These are phyloP conservation scores for Corydoras maculifer DNA, from an alignment of 2,113 vertebrate species.

Conservation along the genomic window DNA sequence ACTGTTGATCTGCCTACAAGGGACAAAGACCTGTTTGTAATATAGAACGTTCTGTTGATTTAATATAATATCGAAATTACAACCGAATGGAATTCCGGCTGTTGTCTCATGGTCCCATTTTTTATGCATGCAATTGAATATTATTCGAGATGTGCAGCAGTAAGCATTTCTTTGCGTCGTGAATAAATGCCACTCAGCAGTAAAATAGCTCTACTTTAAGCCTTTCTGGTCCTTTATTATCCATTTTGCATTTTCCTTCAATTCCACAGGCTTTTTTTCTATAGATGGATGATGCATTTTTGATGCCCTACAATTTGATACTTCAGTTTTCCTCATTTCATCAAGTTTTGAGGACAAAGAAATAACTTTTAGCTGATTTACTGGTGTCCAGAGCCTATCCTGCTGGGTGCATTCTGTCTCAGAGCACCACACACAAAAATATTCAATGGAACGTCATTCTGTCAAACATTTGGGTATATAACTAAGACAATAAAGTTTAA, in stretches of 20 bases:
- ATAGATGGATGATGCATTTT: no score
- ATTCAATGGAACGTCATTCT: no score
- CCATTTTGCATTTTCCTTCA: slow-evolving; percentile 6
- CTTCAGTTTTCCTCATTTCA: no score
- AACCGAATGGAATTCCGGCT: slow-evolving; percentile 61
- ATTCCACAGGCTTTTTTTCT: background rate
- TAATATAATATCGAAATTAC: slow-evolving; percentile 70
- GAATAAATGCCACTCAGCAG: slow-evolving; percentile 52
- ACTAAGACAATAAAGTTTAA: no score
- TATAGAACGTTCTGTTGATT: slow-evolving; percentile 66
- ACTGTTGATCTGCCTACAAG: slow-evolving; percentile 46
- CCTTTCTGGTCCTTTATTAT: slow-evolving; percentile 28
- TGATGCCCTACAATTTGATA: no score
- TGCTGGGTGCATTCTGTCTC: no score
- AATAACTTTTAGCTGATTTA: no score
- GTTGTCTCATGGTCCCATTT: slow-evolving; percentile 35
- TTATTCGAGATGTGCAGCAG: slow-evolving; percentile 55
- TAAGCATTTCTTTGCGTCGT: slow-evolving; percentile 55
- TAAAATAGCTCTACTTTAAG: slow-evolving; percentile 40
- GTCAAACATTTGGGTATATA: no score
- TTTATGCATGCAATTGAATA: slow-evolving; percentile 60
- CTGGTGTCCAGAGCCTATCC: no score
- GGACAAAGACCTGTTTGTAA: slow-evolving; percentile 60
- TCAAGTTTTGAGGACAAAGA: no score
- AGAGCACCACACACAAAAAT: no score